These are phyloP conservation scores for Takifugu bimaculatus DNA, from an alignment of 2,113 vertebrate species.

Conservation along the genomic window DNA sequence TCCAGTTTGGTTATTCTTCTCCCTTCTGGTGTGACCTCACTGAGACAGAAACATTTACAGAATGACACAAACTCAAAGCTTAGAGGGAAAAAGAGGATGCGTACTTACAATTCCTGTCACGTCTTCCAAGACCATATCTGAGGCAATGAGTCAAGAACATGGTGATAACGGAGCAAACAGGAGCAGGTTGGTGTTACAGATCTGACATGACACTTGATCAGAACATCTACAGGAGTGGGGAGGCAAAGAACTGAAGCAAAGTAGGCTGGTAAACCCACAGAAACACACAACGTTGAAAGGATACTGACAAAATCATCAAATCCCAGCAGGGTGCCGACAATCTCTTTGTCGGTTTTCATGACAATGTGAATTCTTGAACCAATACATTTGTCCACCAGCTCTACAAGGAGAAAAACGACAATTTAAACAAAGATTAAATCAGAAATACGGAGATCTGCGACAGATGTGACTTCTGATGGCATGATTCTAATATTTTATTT, in stretches of 20 bases:
- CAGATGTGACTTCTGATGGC: too few relatives aligned
- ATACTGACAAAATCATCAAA: constrained; percentile 99
- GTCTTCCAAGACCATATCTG: constrained; percentile 88
- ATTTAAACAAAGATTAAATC: background rate
- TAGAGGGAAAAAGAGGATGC: background rate
- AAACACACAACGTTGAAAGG: constrained; percentile 68
- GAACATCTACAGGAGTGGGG: background rate
- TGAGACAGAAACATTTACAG: constrained; percentile 37
- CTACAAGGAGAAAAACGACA: constrained; percentile 51
- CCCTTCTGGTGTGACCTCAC: constrained; percentile 95
- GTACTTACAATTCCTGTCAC: constrained; percentile 88
- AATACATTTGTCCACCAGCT: constrained; percentile 91
- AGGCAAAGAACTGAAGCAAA: too few relatives aligned
- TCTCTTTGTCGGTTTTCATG: constrained; percentile 91
- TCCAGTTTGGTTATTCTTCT: constrained; percentile 96
- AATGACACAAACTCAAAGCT: constrained; percentile 6
- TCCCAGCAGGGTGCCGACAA: constrained; percentile 85
- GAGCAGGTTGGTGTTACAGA: background rate
- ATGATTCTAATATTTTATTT: too few relatives aligned
- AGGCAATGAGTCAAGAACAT: constrained; percentile 64
- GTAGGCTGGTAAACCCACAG: too few relatives aligned
- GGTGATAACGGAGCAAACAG: background rate
- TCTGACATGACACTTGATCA: background rate
- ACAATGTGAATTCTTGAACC: constrained; percentile 86
- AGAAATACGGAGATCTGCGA: too few relatives aligned